Base-by-base conservation (phyloP, 2,888 invertebrate genomes). In the Lingula anatina region DNA sequence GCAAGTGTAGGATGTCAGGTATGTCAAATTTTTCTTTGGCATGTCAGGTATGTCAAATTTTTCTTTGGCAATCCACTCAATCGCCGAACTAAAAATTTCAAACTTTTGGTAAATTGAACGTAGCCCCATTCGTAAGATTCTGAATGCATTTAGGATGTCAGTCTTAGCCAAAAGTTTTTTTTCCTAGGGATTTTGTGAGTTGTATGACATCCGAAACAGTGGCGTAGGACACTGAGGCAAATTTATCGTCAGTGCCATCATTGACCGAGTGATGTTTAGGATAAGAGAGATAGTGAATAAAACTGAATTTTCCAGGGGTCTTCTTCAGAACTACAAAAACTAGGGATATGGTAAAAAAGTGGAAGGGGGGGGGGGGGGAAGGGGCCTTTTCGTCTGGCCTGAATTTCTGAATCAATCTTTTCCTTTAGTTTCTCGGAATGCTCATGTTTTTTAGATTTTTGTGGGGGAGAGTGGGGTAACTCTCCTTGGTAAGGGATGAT, bases 151-250 rank as follows among this genome's bases (percentile, higher is more conserved):
- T 15, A 9, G 2, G 5, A 49, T 25, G 38, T 50, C 42, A 18
- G 42, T 50, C 26, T 50, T 56, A 3, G 49, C 44, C 23, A 50
- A n/a, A 18, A 41, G 18, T 18, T 12, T 26, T 40, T 15, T 7
- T 46, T 47, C 45, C 39, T 12, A 25, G 7, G 7, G 15, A 20
- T 25, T 28, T 39, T 5, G 49, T 27, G 2, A 38, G 93, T 93
- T 75, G 86, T 90, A 31, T 94, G 94, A 71, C 86, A 89, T 3
- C 88, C 90, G 0, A 86, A 20, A 50, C 27, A 7, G 41, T 40
- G 23, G 50, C 23, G 31, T 50, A 47, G 5, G 24, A 23, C 2
- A 50, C 50, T 2, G 43, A 25, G 5, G 36, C n/a, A 37, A 21
- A 25, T 5, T 46, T 36, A 2, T 31, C 27, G 5, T 24, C 18